Evolutionary conservation across 2,113 vertebrate species (phyloP).

Genomic region (Myanophis thanlyinensis): DNA sequence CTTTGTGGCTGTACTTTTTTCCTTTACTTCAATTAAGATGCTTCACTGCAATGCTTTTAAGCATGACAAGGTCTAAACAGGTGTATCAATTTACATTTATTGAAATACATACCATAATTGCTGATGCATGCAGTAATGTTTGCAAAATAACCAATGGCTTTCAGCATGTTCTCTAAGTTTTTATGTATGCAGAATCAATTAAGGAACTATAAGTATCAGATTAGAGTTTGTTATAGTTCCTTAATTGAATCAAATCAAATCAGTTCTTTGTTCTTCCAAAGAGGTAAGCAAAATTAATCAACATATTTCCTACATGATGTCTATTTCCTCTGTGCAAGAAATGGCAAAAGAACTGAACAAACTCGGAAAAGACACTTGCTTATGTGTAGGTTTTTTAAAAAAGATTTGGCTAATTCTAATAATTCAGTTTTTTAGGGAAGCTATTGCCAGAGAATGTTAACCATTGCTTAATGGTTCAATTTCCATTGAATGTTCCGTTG

Average conservation of each 20-base stretch:
- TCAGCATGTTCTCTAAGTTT: conserved; percentile 4
- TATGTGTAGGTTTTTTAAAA: neutral
- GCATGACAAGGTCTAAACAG: neutral
- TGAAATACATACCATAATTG: conserved; percentile 13
- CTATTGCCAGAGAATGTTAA: neutral
- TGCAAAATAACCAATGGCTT: conserved; percentile 37
- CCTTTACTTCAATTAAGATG: neutral
- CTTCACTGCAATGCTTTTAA: neutral
- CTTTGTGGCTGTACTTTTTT: neutral
- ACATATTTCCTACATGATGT: neutral
- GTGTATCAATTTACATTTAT: neutral
- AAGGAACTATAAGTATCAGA: conserved; percentile 21
- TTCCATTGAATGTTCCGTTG: neutral
- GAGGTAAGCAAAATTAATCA: neutral
- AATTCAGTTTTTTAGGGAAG: neutral
- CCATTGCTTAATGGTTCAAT: neutral
- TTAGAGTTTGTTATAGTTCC: conserved; percentile 30
- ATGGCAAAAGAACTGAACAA: neutral
- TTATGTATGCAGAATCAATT: conserved; percentile 29
- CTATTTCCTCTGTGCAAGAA: neutral
- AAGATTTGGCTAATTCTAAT: neutral
- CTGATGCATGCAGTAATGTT: conserved; percentile 4
- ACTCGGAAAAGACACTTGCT: neutral
- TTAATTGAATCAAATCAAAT: neutral
- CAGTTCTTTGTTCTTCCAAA: neutral